Base-by-base conservation (phyloP, 2,113 vertebrate genomes). In the Gambusia affinis region DNA sequence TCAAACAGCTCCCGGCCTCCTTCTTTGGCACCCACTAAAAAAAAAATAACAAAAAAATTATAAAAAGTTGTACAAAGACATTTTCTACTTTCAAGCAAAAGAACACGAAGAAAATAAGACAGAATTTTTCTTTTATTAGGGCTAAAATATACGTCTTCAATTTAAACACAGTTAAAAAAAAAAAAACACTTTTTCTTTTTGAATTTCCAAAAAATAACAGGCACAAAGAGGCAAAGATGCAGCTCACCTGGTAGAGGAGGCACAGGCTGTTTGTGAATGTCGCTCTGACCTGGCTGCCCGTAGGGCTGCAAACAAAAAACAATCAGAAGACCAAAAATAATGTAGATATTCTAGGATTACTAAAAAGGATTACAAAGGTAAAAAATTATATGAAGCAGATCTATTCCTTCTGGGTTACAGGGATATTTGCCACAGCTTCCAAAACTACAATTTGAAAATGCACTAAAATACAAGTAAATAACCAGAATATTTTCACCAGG, bases 1-100 rank as follows among this genome's bases (percentile, higher is more conserved):
- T 98, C 97, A 2, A 98, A 97, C 57, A 98, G 91, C 35, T 97
- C 97, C 0, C 2, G 84, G 17, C 37, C 94, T 1, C 67, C 84
- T 39, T 94, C 93, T 90, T 95, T 95, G 31, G 86, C 93, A 54
- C 94, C 87, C 0, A 92, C 90, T 94, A 24, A 54, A 33, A 81
- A 67, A 31, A 71, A 0, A 3, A 47, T 69, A 31, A 37, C 70
- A 0, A 3, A 47, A 70, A 31, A 17, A 61, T 6, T n/a, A 57
- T 14, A 42, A 15, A 37, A 37, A 67, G 27, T 0, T 28, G 1
- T 28, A 24, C 22, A 57, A 57, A 57, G 24, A n/a, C 51, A 57
- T 57, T 10, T 57, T 24, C 51, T 57, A 1, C 24, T 57, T 57
- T n/a, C 2, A 24, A n/a, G 24, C n/a, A n/a, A 57, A 57, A 33